Percentiles rank a stretch among this genome's conserved stretches.
Evolutionary conservation across 2,888 invertebrate genomes (phyloP).

Genomic region (Carcina quercana): DNA sequence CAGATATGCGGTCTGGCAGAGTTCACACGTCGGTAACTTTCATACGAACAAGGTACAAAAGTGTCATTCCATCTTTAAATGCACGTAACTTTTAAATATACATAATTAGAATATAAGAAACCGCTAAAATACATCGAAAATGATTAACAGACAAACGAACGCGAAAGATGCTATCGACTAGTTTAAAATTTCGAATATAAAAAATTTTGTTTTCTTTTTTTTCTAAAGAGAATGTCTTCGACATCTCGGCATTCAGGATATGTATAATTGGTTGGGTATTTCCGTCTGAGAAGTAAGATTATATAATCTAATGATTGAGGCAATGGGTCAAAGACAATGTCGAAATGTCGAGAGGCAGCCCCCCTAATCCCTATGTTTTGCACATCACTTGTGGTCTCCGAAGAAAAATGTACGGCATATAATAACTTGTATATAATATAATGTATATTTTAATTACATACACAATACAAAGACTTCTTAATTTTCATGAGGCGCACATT

Average conservation of each 20-base stretch:
- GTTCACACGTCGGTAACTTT: slow-evolving; percentile 36
- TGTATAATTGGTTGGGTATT: slow-evolving; percentile 51
- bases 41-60: slow-evolving; percentile 41
- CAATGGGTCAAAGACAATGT: slow-evolving; percentile 26
- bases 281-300: slow-evolving; percentile 14
- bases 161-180: slow-evolving; percentile 66
- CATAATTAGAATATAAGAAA: slow-evolving; percentile 46
- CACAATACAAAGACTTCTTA: slow-evolving; percentile 71
- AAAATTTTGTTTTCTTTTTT: slow-evolving; percentile 50
- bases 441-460: slow-evolving; percentile 72
- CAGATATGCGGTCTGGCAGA: slow-evolving; percentile 69
- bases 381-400: slow-evolving; percentile 57
- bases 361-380: slow-evolving; percentile 44
- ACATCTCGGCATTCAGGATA: slow-evolving; percentile 62
- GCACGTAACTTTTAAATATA: slow-evolving; percentile 60
- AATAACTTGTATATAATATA: slow-evolving; percentile 70
- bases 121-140: slow-evolving; percentile 65
- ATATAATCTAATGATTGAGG: slow-evolving; percentile 13
- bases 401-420: slow-evolving; percentile 66
- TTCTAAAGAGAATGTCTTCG: slow-evolving; percentile 42
- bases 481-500: slow-evolving; percentile 68
- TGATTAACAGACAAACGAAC: slow-evolving; percentile 54
- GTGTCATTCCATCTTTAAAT: slow-evolving; percentile 51
- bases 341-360: slow-evolving; percentile 55
- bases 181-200: slow-evolving; percentile 70